Base-by-base conservation (phyloP, 2,888 invertebrate genomes). In the Pemphredon lugubris region DNA sequence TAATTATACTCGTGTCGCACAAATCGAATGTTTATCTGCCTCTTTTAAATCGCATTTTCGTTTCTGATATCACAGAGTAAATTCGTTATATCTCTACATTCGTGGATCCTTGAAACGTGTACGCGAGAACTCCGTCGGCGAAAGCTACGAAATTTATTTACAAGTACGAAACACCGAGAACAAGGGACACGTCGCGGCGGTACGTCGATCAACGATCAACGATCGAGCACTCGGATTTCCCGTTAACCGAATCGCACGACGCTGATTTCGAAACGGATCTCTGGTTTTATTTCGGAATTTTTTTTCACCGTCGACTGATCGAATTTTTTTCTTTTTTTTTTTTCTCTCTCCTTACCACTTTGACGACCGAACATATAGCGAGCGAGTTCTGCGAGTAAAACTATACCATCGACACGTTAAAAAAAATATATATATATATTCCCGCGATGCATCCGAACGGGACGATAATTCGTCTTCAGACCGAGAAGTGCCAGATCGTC, bases 151-250 rank as follows among this genome's bases (percentile, higher is more conserved):
- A 21, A 13, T 11, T 5, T 60, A 55, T 75, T 58, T 61, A 57
- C 57, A 67, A 57, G 20, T 26, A 73, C 58, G 60, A 74, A 75
- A 82, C 76, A 81, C 61, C 75, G 59, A 82, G 72, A 80, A 80
- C 77, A 65, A 81, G 74, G 82, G 75, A 84, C 75, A 82, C 78
- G 79, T n/a, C n/a, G n/a, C n/a, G n/a, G n/a, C 67, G 75, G 76
- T 77, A 82, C 77, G 77, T 74, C 59, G 76, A 79, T 69, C 53
- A 61, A 64, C 59, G 82, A 72, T 77, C 64, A 61, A 71, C 58
- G 71, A 77, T 79, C 72, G 61, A 72, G 75, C 75, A 64, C 73
- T 65, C 64, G 76, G 42, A 20, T 26, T 26, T 26, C 26, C 4
- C 7, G 3, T 26, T 26, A 26, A 26, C 7, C 7, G 3, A 26